phyloP scores from a whole-genome alignment of 2,113 vertebrate species.

The Upupa epops region DNA sequence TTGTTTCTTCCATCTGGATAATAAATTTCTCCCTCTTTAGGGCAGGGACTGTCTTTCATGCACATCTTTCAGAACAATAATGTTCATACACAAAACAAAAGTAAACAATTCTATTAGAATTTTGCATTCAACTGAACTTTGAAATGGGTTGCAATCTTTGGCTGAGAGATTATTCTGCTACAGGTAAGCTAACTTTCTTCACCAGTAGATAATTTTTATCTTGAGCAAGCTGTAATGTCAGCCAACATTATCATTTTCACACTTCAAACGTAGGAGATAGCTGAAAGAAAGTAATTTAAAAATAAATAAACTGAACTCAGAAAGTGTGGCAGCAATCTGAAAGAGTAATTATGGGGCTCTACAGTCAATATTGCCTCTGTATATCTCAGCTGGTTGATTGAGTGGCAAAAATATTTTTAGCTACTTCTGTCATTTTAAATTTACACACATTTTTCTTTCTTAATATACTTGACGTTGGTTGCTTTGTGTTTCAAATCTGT shows the following conservation, averaged over 20 bases:
- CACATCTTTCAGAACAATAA: background rate
- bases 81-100: background rate
- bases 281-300: constrained; percentile 26
- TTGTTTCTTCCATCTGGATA: background rate
- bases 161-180: background rate
- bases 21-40: background rate
- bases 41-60: background rate
- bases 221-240: constrained; percentile 13
- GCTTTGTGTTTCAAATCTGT: background rate
- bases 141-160: background rate
- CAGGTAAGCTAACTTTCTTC: constrained; percentile 8
- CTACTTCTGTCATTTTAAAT: background rate
- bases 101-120: background rate
- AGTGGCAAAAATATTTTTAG: background rate
- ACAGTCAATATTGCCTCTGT: background rate
- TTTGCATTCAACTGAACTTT: constrained; percentile 6
- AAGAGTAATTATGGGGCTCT: background rate
- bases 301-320: constrained; percentile 17
- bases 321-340: background rate
- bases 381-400: background rate
- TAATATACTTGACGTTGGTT: background rate
- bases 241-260: constrained; percentile 32
- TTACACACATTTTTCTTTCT: background rate
- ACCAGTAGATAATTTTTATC: constrained; percentile 33
- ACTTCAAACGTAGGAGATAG: constrained; percentile 14